phyloP scores from a whole-genome alignment of 2,113 vertebrate genomes.

The Mungos mungo region DNA sequence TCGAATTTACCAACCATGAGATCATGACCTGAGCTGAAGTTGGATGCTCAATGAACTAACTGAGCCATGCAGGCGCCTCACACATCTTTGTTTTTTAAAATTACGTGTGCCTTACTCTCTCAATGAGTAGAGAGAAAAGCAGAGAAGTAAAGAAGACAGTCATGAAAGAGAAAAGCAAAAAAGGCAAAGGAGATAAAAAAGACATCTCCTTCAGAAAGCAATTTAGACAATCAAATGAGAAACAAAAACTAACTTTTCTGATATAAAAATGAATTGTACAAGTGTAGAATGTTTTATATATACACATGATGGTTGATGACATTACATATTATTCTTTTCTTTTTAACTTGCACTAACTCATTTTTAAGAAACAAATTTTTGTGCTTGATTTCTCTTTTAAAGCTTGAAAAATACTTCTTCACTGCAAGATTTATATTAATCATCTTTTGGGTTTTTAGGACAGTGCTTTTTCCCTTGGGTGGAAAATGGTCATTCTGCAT shows the following conservation, averaged over 20 bases:
- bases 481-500: background rate
- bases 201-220: background rate
- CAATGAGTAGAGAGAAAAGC: background rate
- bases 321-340: background rate
- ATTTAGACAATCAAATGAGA: background rate
- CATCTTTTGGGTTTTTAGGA: background rate
- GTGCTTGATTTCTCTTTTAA: background rate
- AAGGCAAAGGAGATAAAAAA: background rate
- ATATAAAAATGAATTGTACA: background rate
- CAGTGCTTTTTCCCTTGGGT: conserved; percentile 53
- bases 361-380: background rate
- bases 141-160: background rate
- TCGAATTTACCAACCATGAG: too few species aligned
- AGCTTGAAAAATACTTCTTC: background rate
- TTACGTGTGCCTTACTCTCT: background rate
- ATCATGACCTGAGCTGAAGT: too few species aligned
- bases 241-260: background rate
- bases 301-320: background rate
- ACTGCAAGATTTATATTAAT: background rate
- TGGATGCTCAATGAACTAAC: too few species aligned
- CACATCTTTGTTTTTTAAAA: background rate
- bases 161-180: background rate
- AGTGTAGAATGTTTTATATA: too few species aligned
- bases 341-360: background rate
- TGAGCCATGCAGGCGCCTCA: too few species aligned